These are phyloP conservation scores for Microplitis demolitor DNA, from an alignment of 1,140 invertebrate species.

Conservation along the genomic window DNA sequence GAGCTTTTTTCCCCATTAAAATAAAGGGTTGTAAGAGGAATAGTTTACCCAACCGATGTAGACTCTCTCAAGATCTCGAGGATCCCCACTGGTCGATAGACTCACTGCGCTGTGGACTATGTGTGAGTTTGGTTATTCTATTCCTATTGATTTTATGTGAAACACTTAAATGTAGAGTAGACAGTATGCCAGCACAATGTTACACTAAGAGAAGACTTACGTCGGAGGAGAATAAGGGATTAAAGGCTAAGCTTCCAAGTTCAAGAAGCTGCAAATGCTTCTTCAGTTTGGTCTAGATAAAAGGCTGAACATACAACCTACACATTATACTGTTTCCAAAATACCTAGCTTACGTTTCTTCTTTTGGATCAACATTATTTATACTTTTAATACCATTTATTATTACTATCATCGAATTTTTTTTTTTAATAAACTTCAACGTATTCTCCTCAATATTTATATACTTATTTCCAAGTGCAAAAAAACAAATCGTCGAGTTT, in stretches of 20 bases:
- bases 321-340: neutral
- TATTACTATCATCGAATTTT: too few relatives aligned
- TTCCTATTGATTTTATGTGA: too few relatives aligned
- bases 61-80: neutral
- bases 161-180: too few relatives aligned
- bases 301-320: neutral
- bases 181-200: neutral
- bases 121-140: too few relatives aligned
- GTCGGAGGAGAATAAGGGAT: neutral
- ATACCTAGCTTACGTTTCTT: neutral
- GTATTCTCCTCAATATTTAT: too few relatives aligned
- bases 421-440: too few relatives aligned
- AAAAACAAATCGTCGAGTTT: too few relatives aligned
- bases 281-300: neutral
- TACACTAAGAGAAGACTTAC: neutral
- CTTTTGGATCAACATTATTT: too few relatives aligned
- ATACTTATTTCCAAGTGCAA: too few relatives aligned
- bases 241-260: neutral
- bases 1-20: neutral
- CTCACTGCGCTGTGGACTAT: neutral
- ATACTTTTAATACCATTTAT: too few relatives aligned
- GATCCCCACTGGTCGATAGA: neutral
- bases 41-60: neutral
- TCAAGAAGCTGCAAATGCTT: constrained; percentile 1
- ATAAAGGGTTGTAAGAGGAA: neutral